Evolutionary conservation across 1,140 invertebrate species (phyloP).

Genomic region (Lepidurus apus): DNA sequence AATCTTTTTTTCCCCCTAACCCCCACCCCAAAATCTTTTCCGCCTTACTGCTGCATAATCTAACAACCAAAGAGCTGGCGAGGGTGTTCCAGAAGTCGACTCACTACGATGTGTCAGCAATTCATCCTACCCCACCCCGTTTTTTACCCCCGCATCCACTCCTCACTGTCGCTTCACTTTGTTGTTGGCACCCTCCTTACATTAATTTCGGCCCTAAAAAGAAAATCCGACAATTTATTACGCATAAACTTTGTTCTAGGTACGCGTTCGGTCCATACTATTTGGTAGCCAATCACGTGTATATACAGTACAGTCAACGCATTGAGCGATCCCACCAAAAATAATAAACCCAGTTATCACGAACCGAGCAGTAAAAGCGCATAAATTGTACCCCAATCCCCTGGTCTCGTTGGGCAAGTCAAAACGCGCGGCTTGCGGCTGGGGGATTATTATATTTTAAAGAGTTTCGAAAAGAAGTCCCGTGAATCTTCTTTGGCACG

Average conservation of each 20-base stretch:
- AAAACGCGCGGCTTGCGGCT: background rate
- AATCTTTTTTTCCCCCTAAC: background rate
- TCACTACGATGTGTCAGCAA: conserved; percentile 21
- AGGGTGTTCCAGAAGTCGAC: background rate
- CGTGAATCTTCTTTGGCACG: conserved; percentile 2
- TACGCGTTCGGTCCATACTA: background rate
- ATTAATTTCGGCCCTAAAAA: background rate
- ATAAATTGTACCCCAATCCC: background rate
- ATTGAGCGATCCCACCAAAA: background rate
- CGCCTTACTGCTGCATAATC: conserved; percentile 11
- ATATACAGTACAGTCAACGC: too few species aligned
- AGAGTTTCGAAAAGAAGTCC: background rate
- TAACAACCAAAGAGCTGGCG: background rate
- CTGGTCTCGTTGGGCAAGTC: background rate
- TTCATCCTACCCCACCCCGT: background rate
- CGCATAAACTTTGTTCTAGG: background rate
- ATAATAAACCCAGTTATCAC: background rate
- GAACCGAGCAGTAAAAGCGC: background rate
- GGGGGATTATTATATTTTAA: background rate
- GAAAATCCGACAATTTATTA: background rate
- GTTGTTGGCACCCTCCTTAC: conserved; percentile 3
- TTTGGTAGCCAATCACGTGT: background rate
- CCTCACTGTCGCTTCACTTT: background rate
- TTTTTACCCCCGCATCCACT: background rate
- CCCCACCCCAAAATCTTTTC: background rate